These are phyloP conservation scores for Onthophagus sagittarius DNA, from an alignment of 2,888 invertebrate genomes.

Conservation along the genomic window DNA sequence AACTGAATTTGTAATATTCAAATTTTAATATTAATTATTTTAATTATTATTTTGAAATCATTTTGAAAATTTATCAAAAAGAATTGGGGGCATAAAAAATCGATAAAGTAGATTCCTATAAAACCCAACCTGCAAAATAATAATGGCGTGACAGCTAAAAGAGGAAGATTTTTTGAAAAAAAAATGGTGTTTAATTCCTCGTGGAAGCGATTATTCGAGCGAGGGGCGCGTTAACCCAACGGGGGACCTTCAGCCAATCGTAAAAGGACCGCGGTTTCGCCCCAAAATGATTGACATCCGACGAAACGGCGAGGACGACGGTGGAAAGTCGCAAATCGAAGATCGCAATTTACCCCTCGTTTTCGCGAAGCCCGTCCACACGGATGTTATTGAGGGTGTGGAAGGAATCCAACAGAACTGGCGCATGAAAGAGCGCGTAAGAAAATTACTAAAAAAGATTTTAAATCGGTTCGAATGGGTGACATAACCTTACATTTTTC, in stretches of 20 bases:
- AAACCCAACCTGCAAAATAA: neutral
- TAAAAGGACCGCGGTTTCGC: slow-evolving; percentile 15
- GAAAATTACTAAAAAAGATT: too few relatives aligned
- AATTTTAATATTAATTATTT: too few relatives aligned
- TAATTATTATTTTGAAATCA: too few relatives aligned
- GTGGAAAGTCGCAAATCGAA: slow-evolving; percentile 37
- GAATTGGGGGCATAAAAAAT: too few relatives aligned
- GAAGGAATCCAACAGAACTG: slow-evolving; percentile 71
- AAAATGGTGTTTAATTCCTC: neutral
- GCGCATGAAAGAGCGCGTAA: slow-evolving; percentile 89
- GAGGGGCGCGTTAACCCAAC: neutral
- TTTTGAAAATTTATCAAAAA: too few relatives aligned
- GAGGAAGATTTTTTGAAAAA: neutral
- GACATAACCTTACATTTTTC: slow-evolving; percentile 27
- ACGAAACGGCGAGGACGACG: slow-evolving; percentile 24
- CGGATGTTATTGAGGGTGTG: slow-evolving; percentile 66
- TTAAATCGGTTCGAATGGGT: too few relatives aligned
- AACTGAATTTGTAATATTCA: too few relatives aligned
- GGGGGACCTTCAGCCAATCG: neutral
- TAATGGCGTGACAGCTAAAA: neutral
- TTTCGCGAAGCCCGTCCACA: slow-evolving; percentile 71
- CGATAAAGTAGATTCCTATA: neutral
- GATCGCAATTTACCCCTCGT: slow-evolving; percentile 70
- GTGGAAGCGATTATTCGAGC: neutral
- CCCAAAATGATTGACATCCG: slow-evolving; percentile 31